Evolutionary conservation across 2,797 vertebrate genomes (phyloP).

Genomic region (Taeniopygia guttata): DNA sequence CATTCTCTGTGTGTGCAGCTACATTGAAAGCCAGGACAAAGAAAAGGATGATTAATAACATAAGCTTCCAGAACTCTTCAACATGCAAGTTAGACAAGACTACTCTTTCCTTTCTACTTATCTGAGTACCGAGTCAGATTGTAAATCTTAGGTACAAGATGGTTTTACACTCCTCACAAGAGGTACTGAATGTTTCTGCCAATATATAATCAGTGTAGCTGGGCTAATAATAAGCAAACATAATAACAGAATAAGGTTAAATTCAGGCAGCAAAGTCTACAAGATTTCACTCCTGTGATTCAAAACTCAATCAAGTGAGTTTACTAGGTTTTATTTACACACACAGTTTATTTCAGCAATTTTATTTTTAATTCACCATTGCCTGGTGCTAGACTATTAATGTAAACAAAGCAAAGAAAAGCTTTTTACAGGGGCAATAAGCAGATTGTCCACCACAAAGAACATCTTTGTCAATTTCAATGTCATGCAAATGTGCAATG

Average conservation of each 20-base stretch:
- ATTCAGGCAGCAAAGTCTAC: neutral
- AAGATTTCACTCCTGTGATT: neutral
- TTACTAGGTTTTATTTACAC: neutral
- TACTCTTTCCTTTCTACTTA: neutral
- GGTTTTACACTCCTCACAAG: neutral
- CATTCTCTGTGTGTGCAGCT: neutral
- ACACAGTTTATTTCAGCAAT: neutral
- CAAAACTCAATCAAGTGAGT: neutral
- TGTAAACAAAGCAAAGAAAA: neutral
- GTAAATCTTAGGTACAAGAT: neutral
- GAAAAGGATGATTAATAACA: neutral
- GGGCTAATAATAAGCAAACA: neutral
- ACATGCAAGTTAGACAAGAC: neutral
- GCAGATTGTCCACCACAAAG: no score
- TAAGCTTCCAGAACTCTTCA: neutral
- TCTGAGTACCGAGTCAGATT: neutral
- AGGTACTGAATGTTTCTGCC: neutral
- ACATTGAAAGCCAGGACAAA: neutral
- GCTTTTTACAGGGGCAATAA: neutral
- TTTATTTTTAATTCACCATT: neutral
- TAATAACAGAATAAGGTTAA: neutral
- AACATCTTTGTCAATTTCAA: neutral
- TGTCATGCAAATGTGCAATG: neutral
- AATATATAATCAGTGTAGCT: neutral
- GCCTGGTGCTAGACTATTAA: neutral